Conservation (phyloP, 2,797 vertebrate genomes). For the Danionella dracula region DNA sequence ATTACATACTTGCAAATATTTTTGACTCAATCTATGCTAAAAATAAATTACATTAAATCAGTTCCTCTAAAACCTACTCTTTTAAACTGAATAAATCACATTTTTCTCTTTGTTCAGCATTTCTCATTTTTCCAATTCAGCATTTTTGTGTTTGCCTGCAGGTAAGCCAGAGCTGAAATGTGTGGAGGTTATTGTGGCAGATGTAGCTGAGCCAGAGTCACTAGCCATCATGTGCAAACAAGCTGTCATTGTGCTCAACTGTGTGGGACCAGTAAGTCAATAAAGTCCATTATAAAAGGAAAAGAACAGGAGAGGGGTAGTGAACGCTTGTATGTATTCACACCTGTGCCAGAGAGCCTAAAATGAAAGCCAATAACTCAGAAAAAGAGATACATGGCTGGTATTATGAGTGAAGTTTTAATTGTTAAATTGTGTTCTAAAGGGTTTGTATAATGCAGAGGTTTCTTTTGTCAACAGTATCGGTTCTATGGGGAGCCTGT, state of each 20-base stretch:
- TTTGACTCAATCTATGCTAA: no score
- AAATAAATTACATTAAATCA: no score
- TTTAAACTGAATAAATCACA: no score
- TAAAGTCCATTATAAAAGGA: not conserved
- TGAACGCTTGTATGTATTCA: not conserved
- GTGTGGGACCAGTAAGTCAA: slow-evolving; percentile 84
- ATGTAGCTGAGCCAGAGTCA: slow-evolving; percentile 71
- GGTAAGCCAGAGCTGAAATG: slow-evolving; percentile 70
- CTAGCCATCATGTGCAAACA: slow-evolving; percentile 80
- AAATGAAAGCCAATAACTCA: not conserved
- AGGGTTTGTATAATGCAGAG: not conserved
- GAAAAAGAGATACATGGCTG: not conserved
- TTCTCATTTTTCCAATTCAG: no score
- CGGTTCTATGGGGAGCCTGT: slow-evolving; percentile 78
- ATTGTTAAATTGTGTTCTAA: not conserved
- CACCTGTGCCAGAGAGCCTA: not conserved
- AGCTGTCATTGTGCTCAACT: slow-evolving; percentile 78
- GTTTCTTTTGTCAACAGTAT: slow-evolving; percentile 58
- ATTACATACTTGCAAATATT: no score
- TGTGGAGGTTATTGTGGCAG: slow-evolving; percentile 76
- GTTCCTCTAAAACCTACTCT: no score
- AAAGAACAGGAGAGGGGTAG: not conserved
- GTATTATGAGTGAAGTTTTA: not conserved
- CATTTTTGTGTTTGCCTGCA: slow-evolving; percentile 53
- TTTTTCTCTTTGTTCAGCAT: no score